phyloP scores from a whole-genome alignment of 2,888 invertebrate genomes.

The Theretra japonica region DNA sequence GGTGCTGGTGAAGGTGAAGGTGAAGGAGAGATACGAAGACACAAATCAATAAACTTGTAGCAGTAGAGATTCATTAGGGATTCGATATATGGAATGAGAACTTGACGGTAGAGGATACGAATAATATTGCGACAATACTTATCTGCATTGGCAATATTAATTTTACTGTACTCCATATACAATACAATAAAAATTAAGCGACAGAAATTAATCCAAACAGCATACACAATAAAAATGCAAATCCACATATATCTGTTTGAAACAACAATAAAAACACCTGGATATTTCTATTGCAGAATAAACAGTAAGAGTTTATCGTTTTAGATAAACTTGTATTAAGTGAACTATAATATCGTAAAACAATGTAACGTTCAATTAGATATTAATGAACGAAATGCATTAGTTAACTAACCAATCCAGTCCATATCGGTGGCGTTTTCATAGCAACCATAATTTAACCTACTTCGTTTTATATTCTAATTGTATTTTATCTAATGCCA shows the following conservation, averaged over 20 bases:
- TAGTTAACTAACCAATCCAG: constrained; percentile 37
- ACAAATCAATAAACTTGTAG: no score
- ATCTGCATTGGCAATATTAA: background rate
- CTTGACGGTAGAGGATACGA: no score
- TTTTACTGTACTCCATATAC: background rate
- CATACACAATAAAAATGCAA: constrained; percentile 33
- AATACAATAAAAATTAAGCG: background rate
- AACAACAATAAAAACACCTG: constrained; percentile 29
- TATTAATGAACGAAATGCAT: constrained; percentile 40
- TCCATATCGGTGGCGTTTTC: constrained; percentile 42
- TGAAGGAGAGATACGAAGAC: no score
- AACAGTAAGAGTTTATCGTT: constrained; percentile 20
- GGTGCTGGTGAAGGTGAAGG: no score
- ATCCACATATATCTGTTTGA: constrained; percentile 34
- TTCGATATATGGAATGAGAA: no score
- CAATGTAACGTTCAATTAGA: constrained; percentile 31
- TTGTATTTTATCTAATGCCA: constrained; percentile 56
- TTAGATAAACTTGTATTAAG: constrained; percentile 11
- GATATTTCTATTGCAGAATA: constrained; percentile 23
- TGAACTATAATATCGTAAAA: constrained; percentile 27
- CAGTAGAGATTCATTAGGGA: no score
- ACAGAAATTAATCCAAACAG: constrained; percentile 12
- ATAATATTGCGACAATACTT: no score
- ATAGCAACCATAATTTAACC: constrained; percentile 42
- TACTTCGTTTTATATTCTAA: constrained; percentile 55